These are phyloP conservation scores for Gymnorhina tibicen DNA, from an alignment of 2,113 vertebrate genomes.

Conservation along the genomic window DNA sequence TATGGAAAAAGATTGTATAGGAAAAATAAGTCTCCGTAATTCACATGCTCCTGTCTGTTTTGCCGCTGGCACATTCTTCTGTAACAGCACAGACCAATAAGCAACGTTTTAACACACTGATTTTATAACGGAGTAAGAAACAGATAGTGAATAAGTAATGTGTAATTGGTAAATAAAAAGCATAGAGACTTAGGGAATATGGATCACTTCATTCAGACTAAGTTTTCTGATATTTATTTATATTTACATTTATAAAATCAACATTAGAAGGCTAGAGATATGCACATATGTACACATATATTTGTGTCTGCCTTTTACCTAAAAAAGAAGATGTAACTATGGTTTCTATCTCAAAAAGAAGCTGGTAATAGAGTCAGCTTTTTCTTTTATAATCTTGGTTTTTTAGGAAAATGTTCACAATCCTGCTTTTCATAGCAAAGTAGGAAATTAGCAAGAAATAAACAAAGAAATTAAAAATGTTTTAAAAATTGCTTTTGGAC, in stretches of 20 bases:
- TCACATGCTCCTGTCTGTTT: neutral
- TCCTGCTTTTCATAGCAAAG: neutral
- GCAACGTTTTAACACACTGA: neutral
- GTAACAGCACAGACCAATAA: slow-evolving; percentile 25
- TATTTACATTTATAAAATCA: neutral
- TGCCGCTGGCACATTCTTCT: neutral
- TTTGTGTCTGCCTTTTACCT: neutral
- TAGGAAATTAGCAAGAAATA: neutral
- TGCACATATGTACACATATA: neutral
- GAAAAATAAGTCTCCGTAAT: neutral
- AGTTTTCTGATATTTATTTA: neutral
- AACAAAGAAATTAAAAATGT: neutral
- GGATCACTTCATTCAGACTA: neutral
- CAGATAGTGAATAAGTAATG: neutral
- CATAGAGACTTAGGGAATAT: slow-evolving; percentile 39
- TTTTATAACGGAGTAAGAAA: slow-evolving; percentile 2
- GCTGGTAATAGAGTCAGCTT: neutral
- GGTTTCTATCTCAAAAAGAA: neutral
- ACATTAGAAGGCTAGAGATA: neutral
- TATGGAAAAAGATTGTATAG: neutral
- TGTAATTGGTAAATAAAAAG: slow-evolving; percentile 23
- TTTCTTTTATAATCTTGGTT: neutral
- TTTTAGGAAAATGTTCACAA: neutral
- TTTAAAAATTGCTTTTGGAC: neutral
- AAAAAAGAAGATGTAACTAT: neutral